These are phyloP conservation scores for Cheiracanthium punctorium DNA, from an alignment of 2,888 invertebrate genomes.

Conservation along the genomic window DNA sequence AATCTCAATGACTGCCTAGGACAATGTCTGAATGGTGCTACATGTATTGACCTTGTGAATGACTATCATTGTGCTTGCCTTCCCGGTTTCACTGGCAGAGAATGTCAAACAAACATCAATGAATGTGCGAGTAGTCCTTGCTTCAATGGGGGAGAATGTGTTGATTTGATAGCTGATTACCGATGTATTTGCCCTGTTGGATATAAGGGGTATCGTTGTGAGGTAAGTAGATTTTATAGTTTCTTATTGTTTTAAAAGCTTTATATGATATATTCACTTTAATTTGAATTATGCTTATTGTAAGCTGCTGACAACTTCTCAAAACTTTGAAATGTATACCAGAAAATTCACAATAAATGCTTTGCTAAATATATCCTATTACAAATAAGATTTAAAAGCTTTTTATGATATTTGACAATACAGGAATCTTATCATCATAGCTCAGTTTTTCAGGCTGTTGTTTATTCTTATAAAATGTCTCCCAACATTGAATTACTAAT, in stretches of 20 bases:
- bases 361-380: background rate
- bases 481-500: too few relatives aligned
- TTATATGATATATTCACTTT: too few relatives aligned
- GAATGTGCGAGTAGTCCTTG: slow-evolving; percentile 92
- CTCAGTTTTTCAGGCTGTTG: too few relatives aligned
- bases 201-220: slow-evolving; percentile 90
- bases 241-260: background rate
- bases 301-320: too few relatives aligned
- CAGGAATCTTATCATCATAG: too few relatives aligned
- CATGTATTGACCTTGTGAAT: slow-evolving; percentile 76
- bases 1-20: slow-evolving; percentile 76
- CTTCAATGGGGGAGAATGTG: slow-evolving; percentile 92
- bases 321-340: too few relatives aligned
- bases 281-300: too few relatives aligned
- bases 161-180: slow-evolving; percentile 88
- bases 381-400: too few relatives aligned
- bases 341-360: too few relatives aligned
- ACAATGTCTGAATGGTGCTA: slow-evolving; percentile 76
- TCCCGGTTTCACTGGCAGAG: slow-evolving; percentile 73
- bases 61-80: slow-evolving; percentile 76
- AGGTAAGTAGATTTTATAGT: slow-evolving; percentile 80
- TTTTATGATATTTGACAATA: too few relatives aligned
- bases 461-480: too few relatives aligned
- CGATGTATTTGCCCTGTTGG: slow-evolving; percentile 93
- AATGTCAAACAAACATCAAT: slow-evolving; percentile 85